These are phyloP conservation scores for Aurelia aurita complex sp. Pacific DNA, from an alignment of 30 jellyfish, hydroid and myxozoan genomes.

Conservation along the genomic window DNA sequence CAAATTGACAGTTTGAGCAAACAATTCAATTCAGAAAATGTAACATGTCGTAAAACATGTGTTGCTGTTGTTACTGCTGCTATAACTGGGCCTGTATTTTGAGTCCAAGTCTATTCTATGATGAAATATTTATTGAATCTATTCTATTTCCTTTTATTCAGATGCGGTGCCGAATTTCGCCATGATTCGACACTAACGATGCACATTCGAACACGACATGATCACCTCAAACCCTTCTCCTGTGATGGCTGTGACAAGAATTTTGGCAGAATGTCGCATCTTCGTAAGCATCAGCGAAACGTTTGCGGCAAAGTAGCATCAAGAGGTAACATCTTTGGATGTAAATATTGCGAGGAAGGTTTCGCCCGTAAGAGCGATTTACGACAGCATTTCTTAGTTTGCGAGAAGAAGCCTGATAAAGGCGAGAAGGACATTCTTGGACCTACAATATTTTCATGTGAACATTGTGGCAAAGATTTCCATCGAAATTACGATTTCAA, in stretches of 20 bases:
- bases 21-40: too few species aligned
- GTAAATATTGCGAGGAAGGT: slow-evolving; percentile 87
- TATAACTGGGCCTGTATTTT: too few species aligned
- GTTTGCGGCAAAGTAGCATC: slow-evolving; percentile 92
- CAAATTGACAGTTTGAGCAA: too few species aligned
- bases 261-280: slow-evolving; percentile 99
- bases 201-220: slow-evolving; percentile 99
- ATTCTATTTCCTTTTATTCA: neutral
- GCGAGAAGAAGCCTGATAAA: slow-evolving; percentile 95
- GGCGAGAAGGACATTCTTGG: slow-evolving; percentile 72
- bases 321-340: slow-evolving; percentile 65
- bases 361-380: slow-evolving; percentile 84
- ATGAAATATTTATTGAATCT: too few species aligned
- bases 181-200: slow-evolving; percentile 98
- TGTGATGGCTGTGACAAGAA: slow-evolving; percentile 98
- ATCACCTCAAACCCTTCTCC: slow-evolving; percentile 95
- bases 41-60: too few species aligned
- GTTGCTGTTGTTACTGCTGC: too few species aligned
- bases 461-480: slow-evolving; percentile 91
- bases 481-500: slow-evolving; percentile 89
- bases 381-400: slow-evolving; percentile 72
- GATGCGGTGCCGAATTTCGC: slow-evolving; percentile 97
- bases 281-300: slow-evolving; percentile 97
- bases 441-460: slow-evolving; percentile 78
- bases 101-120: too few species aligned